These are phyloP conservation scores for Tetraodon nigroviridis DNA, from an alignment of 2,113 vertebrate species.

Conservation along the genomic window DNA sequence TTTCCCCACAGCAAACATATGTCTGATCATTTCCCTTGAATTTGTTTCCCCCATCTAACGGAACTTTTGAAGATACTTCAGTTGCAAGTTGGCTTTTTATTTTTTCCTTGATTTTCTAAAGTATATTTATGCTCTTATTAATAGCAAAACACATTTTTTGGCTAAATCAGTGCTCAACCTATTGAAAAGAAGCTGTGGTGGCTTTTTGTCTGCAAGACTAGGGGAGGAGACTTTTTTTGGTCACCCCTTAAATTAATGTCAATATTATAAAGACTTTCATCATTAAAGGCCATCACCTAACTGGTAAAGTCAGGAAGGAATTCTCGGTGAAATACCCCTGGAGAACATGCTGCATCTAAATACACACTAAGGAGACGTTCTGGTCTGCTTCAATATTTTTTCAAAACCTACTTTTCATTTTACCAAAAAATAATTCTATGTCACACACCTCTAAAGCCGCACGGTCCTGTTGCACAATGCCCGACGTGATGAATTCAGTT, in stretches of 20 bases:
- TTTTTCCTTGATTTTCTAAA: slow-evolving; percentile 10
- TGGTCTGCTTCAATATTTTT: too few relatives aligned
- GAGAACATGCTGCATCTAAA: slow-evolving; percentile 26
- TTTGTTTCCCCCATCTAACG: slow-evolving; percentile 31
- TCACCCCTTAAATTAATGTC: slow-evolving; percentile 14
- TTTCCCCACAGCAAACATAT: slow-evolving; percentile 57
- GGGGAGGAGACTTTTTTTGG: too few relatives aligned
- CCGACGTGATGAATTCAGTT: too few relatives aligned
- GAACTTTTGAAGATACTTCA: slow-evolving; percentile 27
- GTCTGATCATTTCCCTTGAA: slow-evolving; percentile 50
- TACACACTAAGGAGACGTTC: too few relatives aligned
- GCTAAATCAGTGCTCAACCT: too few relatives aligned
- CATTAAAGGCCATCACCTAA: slow-evolving; percentile 44
- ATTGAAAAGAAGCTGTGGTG: neutral
- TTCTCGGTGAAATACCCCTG: slow-evolving; percentile 9
- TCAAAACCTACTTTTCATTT: too few relatives aligned
- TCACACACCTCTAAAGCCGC: too few relatives aligned
- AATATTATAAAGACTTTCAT: slow-evolving; percentile 27
- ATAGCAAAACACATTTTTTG: neutral
- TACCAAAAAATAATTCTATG: too few relatives aligned
- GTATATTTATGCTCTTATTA: neutral
- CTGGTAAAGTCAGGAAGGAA: slow-evolving; percentile 11
- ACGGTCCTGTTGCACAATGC: too few relatives aligned
- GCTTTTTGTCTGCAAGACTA: neutral
- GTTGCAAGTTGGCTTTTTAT: slow-evolving; percentile 11